Base-by-base conservation (phyloP, 2,113 vertebrate species). In the Columba livia region DNA sequence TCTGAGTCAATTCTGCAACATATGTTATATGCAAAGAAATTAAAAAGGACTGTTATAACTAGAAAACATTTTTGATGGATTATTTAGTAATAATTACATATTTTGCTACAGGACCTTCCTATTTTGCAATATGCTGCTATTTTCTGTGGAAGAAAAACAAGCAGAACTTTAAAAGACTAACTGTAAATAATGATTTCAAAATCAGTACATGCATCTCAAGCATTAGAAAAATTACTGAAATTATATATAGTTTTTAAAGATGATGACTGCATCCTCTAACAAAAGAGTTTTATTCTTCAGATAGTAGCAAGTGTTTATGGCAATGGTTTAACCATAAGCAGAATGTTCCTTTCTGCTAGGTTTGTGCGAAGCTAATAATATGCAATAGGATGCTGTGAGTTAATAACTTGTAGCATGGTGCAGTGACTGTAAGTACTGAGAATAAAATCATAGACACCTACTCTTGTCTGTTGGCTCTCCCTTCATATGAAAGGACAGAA, bases 31-130 rank as follows among this genome's bases (percentile, higher is more conserved):
- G 61, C 84, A 88, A 88, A 79, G 44, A 83, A 89, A 82, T 36
- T 5, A 85, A 90, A 88, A 0, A 14, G 61, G 61, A 79, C 50
- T 26, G 0, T 79, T 74, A 18, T 58, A 85, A 40, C 79, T 87
- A n/a, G 28, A 60, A 89, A 79, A 66, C 74, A 47, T 51, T 78
- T 94, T 84, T 92, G 79, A 83, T 72, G 29, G 79, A 84, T 93
- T 85, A 72, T 83, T 91, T 89, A 94, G 69, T 74, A 89, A 84
- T 92, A 82, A 65, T 64, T 56, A 70, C 64, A 2, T 75, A 85
- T 93, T 96, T 96, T 95, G 83, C 87, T 94, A 79, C 77, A 85
- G 32, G 56, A 78, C 87, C 57, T 96, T 84, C 73, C 42, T 91
- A 17, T 89, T 96, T 95, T 67, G 56, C 90, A 94, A 69, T 31